A percentile compares a stretch with the other conserved stretches of the same genome.
Evolutionary conservation across 2,888 invertebrate species (phyloP).

Genomic region (Drepanosiphum platanoidis): DNA sequence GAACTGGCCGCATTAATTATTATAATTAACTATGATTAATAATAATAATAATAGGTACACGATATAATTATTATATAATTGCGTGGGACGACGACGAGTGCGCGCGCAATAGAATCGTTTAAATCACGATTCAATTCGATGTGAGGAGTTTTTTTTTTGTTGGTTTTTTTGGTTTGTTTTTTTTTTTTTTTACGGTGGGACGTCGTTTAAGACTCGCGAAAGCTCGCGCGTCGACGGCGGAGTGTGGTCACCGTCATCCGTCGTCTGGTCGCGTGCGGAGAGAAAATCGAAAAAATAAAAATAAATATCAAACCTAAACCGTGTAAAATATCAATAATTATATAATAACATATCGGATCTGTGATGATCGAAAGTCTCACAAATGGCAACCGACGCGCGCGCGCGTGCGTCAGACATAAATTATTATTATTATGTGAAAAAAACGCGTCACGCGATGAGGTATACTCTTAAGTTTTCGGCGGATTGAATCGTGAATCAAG

Average conservation of each 20-base stretch:
- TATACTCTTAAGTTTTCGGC: neutral
- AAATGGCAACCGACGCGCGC: slow-evolving; percentile 1
- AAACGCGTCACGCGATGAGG: neutral
- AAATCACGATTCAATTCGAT: slow-evolving; percentile 55
- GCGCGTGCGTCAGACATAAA: neutral
- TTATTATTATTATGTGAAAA: too few relatives aligned
- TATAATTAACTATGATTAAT: neutral
- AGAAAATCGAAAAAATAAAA: neutral
- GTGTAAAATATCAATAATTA: neutral
- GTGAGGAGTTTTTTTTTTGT: neutral
- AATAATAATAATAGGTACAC: neutral
- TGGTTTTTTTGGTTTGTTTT: neutral
- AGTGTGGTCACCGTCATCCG: too few relatives aligned
- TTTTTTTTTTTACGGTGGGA: neutral
- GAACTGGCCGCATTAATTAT: neutral
- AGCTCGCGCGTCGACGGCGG: neutral
- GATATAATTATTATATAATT: neutral
- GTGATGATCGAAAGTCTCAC: neutral
- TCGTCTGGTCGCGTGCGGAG: neutral
- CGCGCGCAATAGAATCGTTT: slow-evolving; percentile 45
- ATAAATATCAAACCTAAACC: neutral
- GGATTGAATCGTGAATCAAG: slow-evolving; percentile 58
- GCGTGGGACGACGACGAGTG: neutral
- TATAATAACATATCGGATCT: too few relatives aligned
- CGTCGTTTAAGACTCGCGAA: neutral